Base-by-base conservation (phyloP, 2,113 vertebrate species). In the Todiramphus saurophagus region DNA sequence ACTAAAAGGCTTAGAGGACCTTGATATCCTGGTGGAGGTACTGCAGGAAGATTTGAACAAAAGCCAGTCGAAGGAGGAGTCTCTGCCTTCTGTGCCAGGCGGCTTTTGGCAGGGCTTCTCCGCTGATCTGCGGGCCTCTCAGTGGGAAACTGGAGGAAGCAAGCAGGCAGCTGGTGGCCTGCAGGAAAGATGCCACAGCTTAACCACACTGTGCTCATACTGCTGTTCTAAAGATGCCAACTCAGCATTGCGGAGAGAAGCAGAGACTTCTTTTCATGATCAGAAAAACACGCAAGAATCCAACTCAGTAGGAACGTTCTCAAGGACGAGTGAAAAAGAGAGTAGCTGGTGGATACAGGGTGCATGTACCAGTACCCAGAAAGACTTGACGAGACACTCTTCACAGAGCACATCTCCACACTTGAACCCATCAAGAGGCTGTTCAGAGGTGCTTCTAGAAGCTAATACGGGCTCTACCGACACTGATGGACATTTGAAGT, bases 21-120 rank as follows among this genome's bases (percentile, higher is more conserved):
- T 99, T 27, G 98, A 98, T 35, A 98, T 98, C 59, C 98, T 99
- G 33, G 96, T 99, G 11, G 99, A 99, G 94, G 98, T 99, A 14
- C 96, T 99, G 90, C 98, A 99, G 89, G 98, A 99, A 83, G 99
- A 99, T 41, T 97, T 99, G 35, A 98, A 97, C 76, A 77, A 91
- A 16, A 95, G 96, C 97, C 70, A 97, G 60, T 25, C 69, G 48
- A 9, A 80, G 63, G 55, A 84, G 73, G 80, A 80, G 69, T 19
- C 62, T 0, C 50, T 3, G 31, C 41, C 4, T 1, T 31, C 86
- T 2, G 27, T 1, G 37, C 81, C 92, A 16, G 60, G 4, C 8
- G 91, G 50, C 24, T 17, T 18, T 11, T 39, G 58, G 59, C 91
- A 62, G 19, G 59, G 67, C 8, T 53, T 21, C 53, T 46, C 44